Conservation (phyloP, 2,113 vertebrate genomes). For the Coryphaenoides rupestris region DNA sequence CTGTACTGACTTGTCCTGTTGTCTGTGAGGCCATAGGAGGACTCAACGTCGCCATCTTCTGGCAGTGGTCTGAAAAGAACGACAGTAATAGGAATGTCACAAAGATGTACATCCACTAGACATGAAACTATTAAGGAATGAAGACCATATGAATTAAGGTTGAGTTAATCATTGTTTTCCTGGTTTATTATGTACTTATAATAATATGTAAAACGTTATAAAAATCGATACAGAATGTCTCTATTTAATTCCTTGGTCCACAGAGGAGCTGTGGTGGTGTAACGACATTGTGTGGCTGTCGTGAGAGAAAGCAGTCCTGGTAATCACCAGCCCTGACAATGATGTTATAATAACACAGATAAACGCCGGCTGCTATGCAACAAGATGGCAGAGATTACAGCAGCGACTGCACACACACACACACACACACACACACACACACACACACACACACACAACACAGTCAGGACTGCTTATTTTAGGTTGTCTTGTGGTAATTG, state of each 20-base stretch:
- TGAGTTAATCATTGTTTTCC: too few species aligned
- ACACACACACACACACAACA: slow-evolving; percentile 25
- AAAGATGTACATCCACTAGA: too few species aligned
- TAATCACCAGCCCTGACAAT: slow-evolving; percentile 36
- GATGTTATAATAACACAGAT: slow-evolving; percentile 35
- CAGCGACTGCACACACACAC: neutral
- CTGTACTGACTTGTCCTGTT: slow-evolving; percentile 78
- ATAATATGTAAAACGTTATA: too few species aligned
- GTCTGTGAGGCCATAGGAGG: slow-evolving; percentile 75
- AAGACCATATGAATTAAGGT: too few species aligned
- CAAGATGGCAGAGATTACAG: slow-evolving; percentile 20
- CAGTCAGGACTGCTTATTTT: slow-evolving; percentile 24
- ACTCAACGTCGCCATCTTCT: slow-evolving; percentile 81
- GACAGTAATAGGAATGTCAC: neutral
- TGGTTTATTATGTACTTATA: too few species aligned
- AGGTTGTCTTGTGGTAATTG: slow-evolving; percentile 30
- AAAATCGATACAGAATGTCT: too few species aligned
- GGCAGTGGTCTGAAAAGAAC: slow-evolving; percentile 77
- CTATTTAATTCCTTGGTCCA: too few species aligned
- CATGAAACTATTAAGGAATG: too few species aligned
- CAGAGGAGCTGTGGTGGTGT: neutral
- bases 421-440: slow-evolving; percentile 10
- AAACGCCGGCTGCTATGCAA: slow-evolving; percentile 2
- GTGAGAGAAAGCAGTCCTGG: slow-evolving; percentile 23
- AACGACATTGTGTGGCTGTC: neutral